These are phyloP conservation scores for Chloroceryle inda DNA, from an alignment of 2,797 vertebrate genomes.

Conservation along the genomic window DNA sequence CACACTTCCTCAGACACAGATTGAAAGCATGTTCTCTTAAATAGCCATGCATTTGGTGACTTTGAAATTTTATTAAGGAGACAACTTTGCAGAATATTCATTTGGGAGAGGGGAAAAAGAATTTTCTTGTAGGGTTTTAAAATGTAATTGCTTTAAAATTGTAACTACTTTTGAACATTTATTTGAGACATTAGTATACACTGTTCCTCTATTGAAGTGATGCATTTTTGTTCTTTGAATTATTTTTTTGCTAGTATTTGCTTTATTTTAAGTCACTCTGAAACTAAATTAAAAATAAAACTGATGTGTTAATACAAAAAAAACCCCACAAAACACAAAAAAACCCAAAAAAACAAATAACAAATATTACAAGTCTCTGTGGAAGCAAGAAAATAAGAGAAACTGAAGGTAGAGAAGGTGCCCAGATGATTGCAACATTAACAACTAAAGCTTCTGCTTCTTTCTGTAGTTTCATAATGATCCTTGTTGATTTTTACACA, in stretches of 20 bases:
- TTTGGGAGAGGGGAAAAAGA: neutral
- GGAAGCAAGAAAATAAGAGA: neutral
- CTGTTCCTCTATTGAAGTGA: neutral
- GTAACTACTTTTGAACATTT: neutral
- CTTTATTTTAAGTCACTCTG: neutral
- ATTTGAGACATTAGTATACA: neutral
- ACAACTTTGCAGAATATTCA: neutral
- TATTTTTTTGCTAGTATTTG: slow-evolving; percentile 17
- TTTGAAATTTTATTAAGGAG: slow-evolving; percentile 33
- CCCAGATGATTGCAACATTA: neutral
- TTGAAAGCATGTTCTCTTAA: neutral
- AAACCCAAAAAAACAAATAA: neutral
- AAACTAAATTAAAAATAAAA: slow-evolving; percentile 28
- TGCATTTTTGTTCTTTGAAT: slow-evolving; percentile 3
- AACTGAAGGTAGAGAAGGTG: neutral
- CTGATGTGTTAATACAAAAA: neutral
- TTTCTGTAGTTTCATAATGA: neutral
- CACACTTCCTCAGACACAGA: neutral
- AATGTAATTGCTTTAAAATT: slow-evolving; percentile 23
- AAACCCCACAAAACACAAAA: neutral
- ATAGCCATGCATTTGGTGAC: neutral
- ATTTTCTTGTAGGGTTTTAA: neutral
- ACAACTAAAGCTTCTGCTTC: neutral
- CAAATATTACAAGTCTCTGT: neutral
- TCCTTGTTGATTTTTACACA: neutral